Evolutionary conservation across 2,113 vertebrate genomes (phyloP).

Genomic region (Rhinoderma darwinii): DNA sequence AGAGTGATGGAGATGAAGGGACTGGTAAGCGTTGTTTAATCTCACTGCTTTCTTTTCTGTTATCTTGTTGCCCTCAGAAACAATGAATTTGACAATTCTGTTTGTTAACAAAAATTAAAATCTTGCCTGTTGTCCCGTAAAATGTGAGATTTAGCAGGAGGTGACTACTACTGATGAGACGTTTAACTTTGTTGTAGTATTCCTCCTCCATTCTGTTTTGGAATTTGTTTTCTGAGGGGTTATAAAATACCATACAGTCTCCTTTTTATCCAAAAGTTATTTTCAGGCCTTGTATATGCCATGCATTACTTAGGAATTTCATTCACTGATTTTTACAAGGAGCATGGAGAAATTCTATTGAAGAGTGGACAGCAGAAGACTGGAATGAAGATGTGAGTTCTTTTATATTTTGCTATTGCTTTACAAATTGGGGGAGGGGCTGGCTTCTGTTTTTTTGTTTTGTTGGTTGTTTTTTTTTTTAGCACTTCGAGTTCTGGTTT

Average conservation of each 20-base stretch:
- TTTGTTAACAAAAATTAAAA: too few relatives aligned
- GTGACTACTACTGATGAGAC: too few relatives aligned
- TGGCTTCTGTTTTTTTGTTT: neutral
- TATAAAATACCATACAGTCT: too few relatives aligned
- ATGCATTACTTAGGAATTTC: neutral
- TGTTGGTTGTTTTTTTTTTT: neutral
- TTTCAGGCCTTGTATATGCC: neutral
- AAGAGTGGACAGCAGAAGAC: conserved; percentile 94
- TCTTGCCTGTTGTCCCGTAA: too few relatives aligned
- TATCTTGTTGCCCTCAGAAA: neutral
- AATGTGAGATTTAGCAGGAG: too few relatives aligned
- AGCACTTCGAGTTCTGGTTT: too few relatives aligned
- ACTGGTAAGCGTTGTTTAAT: conserved; percentile 73
- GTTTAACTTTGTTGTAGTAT: too few relatives aligned
- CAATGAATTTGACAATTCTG: too few relatives aligned
- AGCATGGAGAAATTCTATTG: conserved; percentile 86
- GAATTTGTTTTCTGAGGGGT: neutral
- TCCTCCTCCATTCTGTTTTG: too few relatives aligned
- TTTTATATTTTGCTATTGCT: neutral
- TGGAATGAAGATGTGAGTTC: conserved; percentile 95
- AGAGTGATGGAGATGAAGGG: conserved; percentile 81
- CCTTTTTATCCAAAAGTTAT: neutral
- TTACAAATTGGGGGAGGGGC: neutral
- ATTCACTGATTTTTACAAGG: conserved; percentile 68
- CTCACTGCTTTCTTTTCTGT: neutral